Evolutionary conservation across 2,113 vertebrate genomes (phyloP).

Genomic region (Calyptomena viridis): DNA sequence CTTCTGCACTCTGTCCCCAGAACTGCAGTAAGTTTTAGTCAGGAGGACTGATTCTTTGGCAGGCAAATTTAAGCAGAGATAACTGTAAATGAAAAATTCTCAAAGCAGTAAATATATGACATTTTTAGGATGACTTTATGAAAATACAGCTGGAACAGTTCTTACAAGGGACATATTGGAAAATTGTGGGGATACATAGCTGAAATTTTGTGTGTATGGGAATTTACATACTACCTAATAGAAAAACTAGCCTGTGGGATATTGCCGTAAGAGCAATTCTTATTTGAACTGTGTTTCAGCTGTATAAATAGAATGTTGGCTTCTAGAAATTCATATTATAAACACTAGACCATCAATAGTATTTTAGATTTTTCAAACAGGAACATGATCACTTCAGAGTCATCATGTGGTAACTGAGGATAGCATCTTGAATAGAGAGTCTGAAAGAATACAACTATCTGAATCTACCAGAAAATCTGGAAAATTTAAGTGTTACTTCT

Average conservation of each 20-base stretch:
- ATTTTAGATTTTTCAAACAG: background rate
- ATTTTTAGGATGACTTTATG: background rate
- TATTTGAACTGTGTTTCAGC: background rate
- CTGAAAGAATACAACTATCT: background rate
- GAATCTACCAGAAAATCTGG: background rate
- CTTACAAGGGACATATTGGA: background rate
- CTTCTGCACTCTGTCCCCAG: background rate
- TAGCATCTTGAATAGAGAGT: background rate
- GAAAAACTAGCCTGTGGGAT: background rate
- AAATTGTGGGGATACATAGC: background rate
- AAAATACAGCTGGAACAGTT: background rate
- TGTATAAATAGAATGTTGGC: background rate
- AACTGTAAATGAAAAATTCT: background rate
- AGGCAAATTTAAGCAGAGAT: background rate
- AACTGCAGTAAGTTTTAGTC: background rate
- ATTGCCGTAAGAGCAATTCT: background rate
- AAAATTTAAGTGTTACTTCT: background rate
- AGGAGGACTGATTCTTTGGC: background rate
- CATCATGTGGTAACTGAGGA: background rate
- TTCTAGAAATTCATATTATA: background rate
- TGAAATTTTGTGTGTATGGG: background rate
- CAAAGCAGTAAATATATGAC: background rate
- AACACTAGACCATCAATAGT: background rate
- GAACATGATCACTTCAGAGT: background rate
- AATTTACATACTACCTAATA: background rate